These are phyloP conservation scores for Glossosoma conforme DNA, from an alignment of 1,140 invertebrate species.

Conservation along the genomic window DNA sequence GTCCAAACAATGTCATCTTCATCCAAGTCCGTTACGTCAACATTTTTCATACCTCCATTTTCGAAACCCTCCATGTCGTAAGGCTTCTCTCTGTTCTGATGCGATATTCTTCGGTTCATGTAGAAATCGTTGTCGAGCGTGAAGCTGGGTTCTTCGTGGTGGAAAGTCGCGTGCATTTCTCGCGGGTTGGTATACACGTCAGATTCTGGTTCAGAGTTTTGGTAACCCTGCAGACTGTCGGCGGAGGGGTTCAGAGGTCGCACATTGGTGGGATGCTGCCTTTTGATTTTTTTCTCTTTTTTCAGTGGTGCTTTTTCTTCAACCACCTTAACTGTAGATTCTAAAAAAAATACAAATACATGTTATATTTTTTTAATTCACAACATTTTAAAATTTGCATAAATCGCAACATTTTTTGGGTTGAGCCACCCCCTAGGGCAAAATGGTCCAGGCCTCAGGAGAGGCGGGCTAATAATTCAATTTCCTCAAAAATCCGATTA, in stretches of 20 bases:
- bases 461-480: no score
- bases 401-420: no score
- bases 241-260: background rate
- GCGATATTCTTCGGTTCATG: conserved; percentile 23
- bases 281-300: conserved; percentile 25
- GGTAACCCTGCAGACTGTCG: conserved; percentile 11
- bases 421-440: no score
- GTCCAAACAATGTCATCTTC: conserved; percentile 22
- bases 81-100: conserved; percentile 23
- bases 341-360: conserved; percentile 3
- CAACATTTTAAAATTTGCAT: no score
- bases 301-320: conserved; percentile 17
- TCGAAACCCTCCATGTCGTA: conserved; percentile 3
- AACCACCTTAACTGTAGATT: conserved; percentile 16
- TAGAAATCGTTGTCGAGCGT: conserved; percentile 25
- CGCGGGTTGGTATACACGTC: conserved; percentile 27
- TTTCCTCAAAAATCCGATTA: no score
- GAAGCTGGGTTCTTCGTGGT: conserved; percentile 14
- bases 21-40: conserved; percentile 12
- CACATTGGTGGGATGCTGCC: conserved; percentile 10
- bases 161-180: conserved; percentile 28
- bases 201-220: conserved; percentile 16
- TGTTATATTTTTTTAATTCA: background rate
- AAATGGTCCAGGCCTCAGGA: no score
- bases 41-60: conserved; percentile 4